Conservation (phyloP, 2,113 vertebrate genomes). For the Engraulis encrasicolus region DNA sequence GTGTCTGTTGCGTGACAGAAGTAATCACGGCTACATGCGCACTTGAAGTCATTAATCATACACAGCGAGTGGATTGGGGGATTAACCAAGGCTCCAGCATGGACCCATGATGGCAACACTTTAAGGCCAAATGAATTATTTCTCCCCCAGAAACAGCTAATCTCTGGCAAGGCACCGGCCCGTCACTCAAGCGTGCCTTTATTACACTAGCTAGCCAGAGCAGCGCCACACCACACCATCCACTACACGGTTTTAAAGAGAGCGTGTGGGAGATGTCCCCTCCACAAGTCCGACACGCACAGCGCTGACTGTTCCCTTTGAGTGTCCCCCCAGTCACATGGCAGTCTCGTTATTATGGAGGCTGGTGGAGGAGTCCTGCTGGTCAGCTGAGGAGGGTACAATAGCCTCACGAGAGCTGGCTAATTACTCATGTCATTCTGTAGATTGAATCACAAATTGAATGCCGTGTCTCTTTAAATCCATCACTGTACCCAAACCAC, state of each 20-base stretch:
- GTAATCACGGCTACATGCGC: background rate
- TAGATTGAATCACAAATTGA: conserved; percentile 73
- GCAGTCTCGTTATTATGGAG: conserved; percentile 33
- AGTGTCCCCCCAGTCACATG: conserved; percentile 12
- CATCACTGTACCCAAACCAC: conserved; percentile 71
- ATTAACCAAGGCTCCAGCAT: conserved; percentile 19
- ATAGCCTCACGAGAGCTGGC: conserved; percentile 48
- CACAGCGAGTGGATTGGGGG: conserved; percentile 10
- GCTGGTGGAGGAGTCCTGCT: background rate
- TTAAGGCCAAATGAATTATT: conserved; percentile 19
- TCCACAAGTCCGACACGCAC: conserved; percentile 2
- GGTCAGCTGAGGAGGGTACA: conserved; percentile 34
- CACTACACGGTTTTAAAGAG: conserved; percentile 4
- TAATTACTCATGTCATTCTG: conserved; percentile 75
- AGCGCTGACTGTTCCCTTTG: conserved; percentile 38
- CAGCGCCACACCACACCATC: too few relatives aligned
- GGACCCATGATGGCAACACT: conserved; percentile 9
- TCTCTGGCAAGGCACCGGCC: background rate
- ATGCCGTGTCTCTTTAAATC: conserved; percentile 73
- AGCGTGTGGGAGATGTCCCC: background rate
- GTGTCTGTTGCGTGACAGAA: background rate
- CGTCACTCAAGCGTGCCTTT: conserved; percentile 1
- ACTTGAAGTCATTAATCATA: conserved; percentile 22
- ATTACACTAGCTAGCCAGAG: background rate
- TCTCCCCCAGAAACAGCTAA: conserved; percentile 6